Percentiles rank a stretch among this genome's conserved stretches.
These are phyloP conservation scores for Micropoecilia bifurca DNA, from an alignment of 2,797 vertebrate genomes.

Conservation along the genomic window DNA sequence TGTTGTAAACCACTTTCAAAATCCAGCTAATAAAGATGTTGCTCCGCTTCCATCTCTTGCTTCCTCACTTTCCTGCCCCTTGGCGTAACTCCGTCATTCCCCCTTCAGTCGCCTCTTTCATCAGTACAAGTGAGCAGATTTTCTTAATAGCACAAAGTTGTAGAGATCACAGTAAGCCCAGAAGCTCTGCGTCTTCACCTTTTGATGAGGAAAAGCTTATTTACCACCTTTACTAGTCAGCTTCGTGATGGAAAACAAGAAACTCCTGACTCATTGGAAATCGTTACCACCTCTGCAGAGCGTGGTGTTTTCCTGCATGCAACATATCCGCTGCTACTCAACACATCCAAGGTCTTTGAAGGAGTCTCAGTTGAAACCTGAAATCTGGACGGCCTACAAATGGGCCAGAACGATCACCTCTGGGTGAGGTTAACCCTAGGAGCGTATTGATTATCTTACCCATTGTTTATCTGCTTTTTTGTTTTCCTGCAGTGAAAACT, in stretches of 20 bases:
- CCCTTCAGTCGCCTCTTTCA: constrained; percentile 33
- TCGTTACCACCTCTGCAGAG: neutral
- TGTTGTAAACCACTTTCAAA: neutral
- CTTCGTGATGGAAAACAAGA: neutral
- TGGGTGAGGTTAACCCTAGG: neutral
- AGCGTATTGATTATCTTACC: neutral
- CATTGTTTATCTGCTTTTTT: neutral
- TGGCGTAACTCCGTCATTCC: constrained; percentile 17
- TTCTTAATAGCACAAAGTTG: constrained; percentile 4
- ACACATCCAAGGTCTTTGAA: neutral
- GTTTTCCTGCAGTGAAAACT: constrained; percentile 10
- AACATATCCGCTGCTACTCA: neutral
- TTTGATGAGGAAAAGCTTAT: neutral
- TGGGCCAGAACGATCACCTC: constrained; percentile 6
- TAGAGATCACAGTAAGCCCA: neutral
- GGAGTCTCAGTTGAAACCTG: constrained; percentile 20
- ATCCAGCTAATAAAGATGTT: neutral
- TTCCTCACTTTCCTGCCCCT: constrained; percentile 29
- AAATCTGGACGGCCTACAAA: constrained; percentile 20
- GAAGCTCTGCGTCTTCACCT: neutral
- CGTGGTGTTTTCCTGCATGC: neutral
- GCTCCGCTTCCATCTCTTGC: constrained; percentile 11
- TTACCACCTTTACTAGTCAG: neutral
- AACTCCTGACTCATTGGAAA: constrained; percentile 3
- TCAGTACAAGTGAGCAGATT: constrained; percentile 14